Conservation (phyloP, 2,888 invertebrate genomes). For the Tuta absoluta region DNA sequence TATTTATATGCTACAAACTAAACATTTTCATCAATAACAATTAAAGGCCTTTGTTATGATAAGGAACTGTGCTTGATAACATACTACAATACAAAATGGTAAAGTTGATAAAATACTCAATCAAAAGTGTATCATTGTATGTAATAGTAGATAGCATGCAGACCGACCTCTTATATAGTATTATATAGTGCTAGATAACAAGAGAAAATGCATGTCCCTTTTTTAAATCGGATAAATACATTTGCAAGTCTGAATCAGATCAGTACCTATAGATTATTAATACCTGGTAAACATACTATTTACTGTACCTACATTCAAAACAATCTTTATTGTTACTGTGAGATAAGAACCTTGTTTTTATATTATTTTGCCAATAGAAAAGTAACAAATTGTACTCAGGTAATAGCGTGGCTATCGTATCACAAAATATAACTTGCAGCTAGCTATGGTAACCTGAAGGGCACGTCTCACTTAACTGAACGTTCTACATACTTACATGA, state of each 20-base stretch:
- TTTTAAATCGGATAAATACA: not conserved
- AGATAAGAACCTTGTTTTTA: too few relatives aligned
- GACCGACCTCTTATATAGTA: too few relatives aligned
- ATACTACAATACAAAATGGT: not conserved
- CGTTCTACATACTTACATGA: not conserved
- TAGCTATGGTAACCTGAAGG: not conserved
- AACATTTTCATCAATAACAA: slow-evolving; percentile 12
- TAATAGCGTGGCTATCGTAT: not conserved
- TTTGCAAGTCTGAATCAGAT: not conserved
- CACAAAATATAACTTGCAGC: not conserved
- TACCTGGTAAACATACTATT: not conserved
- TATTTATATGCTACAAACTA: not conserved
- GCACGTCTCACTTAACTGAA: not conserved
- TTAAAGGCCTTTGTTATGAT: slow-evolving; percentile 17
- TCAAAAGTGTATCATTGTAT: too few relatives aligned
- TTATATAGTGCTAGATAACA: too few relatives aligned
- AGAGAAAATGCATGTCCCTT: not conserved
- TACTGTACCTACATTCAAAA: not conserved
- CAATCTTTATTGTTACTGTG: not conserved
- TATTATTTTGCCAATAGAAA: not conserved
- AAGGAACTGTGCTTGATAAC: slow-evolving; percentile 20
- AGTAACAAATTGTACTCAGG: not conserved
- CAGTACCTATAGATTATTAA: not conserved
- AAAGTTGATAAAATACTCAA: not conserved
- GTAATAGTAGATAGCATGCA: too few relatives aligned